Evolutionary conservation across 2,113 vertebrate species (phyloP), one percentile per base, ranked within the genome.

Genomic region (Cyanistes caeruleus): DNA sequence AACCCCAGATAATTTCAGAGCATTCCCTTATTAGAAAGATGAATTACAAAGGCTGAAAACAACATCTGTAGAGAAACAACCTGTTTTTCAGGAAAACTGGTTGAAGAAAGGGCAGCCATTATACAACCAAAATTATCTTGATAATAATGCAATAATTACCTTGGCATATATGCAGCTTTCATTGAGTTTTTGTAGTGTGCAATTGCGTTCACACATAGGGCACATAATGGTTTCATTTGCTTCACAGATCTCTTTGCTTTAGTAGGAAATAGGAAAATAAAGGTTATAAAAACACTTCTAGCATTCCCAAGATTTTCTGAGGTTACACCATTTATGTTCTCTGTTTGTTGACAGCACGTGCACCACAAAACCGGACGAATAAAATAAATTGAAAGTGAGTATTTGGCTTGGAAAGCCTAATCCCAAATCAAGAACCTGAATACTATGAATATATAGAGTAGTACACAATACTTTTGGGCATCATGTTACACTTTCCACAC

Each of bases 131-230:
- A 95, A 67, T n/a, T 25, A 53, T 10, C 24, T 52, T 21, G 60
- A 44, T 5, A 18, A 9, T 19, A 63, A 73, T 18, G 35, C 8
- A 37, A 15, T 52, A 83, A 91, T 97, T 93, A 99, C 99, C 99
- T 99, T 99, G 70, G 99, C 99, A 5, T 99, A 99, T 75, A 99
- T 98, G 89, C 99, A 99, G 92, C 99, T 99, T 84, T 99, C 99
- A 15, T 99, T 99, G 91, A 99, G 98, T 31, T 98, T 99, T 90
- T 99, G 99, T 5, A 99, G 97, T 0, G 98, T 98, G 94, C 99
- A 99, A 79, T 98, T 99, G 46, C 99, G 98, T 92, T 99, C 99
- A 96, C 99, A 99, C 98, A 99, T 99, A 7, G 99, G 99, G 95
- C 99, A 99, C 99, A 99, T 99, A 94, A 99, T 98, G 84, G 99